A percentile compares a stretch with the other conserved stretches of the same genome.
Evolutionary conservation across 35 echinoderm and acorn worm species (phyloP).

Genomic region (Diadema setosum): DNA sequence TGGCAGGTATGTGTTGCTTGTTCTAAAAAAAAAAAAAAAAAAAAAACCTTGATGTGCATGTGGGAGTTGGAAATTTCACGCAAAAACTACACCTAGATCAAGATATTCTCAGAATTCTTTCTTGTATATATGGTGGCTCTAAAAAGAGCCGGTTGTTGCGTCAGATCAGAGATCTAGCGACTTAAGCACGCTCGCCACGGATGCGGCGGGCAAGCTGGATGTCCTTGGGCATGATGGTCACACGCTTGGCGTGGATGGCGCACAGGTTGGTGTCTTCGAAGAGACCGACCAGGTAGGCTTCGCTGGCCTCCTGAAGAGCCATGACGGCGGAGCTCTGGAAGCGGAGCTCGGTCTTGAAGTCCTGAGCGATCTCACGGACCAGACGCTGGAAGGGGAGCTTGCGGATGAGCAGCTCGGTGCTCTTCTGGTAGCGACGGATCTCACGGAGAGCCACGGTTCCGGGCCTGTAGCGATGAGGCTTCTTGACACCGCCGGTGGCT

Average conservation of each 20-base stretch:
- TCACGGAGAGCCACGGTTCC: conserved; percentile 77
- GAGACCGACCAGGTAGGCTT: conserved; percentile 81
- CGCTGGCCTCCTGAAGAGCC: conserved; percentile 71
- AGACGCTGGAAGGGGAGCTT: conserved; percentile 86
- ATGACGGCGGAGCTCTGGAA: conserved; percentile 76
- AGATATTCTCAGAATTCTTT: background rate
- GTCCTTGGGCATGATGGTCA: conserved; percentile 61
- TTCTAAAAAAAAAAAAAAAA: background rate
- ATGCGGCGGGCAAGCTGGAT: conserved; percentile 59
- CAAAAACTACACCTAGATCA: background rate
- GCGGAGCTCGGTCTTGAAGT: conserved; percentile 85
- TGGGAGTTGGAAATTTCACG: background rate
- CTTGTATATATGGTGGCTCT: conserved; percentile 12
- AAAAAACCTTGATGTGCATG: background rate
- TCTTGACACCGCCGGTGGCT: conserved; percentile 72
- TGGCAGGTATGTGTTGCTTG: too few species aligned
- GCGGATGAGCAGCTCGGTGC: conserved; percentile 79
- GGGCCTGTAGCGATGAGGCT: conserved; percentile 68
- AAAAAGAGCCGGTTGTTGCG: conserved; percentile 15
- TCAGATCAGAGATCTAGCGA: background rate
- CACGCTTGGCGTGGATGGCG: conserved; percentile 62
- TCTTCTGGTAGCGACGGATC: conserved; percentile 89
- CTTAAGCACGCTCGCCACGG: conserved; percentile 53
- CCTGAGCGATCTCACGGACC: conserved; percentile 80
- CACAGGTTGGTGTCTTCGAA: conserved; percentile 85